These are phyloP conservation scores for Syndactyla subalaris DNA, from an alignment of 2,797 vertebrate species.

Conservation along the genomic window DNA sequence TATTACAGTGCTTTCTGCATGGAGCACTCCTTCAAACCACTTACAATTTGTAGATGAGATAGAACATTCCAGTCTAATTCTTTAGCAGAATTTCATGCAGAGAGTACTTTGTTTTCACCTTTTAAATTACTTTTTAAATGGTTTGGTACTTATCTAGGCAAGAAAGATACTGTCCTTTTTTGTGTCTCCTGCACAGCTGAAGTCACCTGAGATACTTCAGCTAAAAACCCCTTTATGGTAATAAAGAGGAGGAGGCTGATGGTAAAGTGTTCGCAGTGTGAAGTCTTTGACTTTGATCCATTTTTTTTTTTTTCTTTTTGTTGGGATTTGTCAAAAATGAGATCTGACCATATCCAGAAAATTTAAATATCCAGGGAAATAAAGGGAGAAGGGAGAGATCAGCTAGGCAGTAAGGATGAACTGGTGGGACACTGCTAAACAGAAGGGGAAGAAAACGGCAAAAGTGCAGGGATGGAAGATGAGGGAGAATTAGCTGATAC, in stretches of 20 bases:
- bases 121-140: not conserved
- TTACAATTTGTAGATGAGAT: not conserved
- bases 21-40: not conserved
- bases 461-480: not conserved
- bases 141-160: not conserved
- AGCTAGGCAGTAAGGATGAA: not conserved
- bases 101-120: not conserved
- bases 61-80: not conserved
- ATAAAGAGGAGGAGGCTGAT: constrained; percentile 12
- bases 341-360: not conserved
- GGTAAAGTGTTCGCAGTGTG: not conserved
- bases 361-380: not conserved
- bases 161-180: not conserved
- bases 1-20: not conserved
- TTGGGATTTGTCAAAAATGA: not conserved
- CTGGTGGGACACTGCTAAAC: not conserved
- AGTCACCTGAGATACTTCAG: not conserved
- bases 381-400: not conserved
- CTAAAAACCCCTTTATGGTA: not conserved
- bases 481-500: not conserved
- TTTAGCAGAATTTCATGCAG: not conserved
- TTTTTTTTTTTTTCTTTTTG: not conserved
- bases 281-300: not conserved
- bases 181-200: not conserved
- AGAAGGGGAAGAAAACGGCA: not conserved